Conservation (phyloP, 2,797 vertebrate species). For the Sardinella longiceps region DNA sequence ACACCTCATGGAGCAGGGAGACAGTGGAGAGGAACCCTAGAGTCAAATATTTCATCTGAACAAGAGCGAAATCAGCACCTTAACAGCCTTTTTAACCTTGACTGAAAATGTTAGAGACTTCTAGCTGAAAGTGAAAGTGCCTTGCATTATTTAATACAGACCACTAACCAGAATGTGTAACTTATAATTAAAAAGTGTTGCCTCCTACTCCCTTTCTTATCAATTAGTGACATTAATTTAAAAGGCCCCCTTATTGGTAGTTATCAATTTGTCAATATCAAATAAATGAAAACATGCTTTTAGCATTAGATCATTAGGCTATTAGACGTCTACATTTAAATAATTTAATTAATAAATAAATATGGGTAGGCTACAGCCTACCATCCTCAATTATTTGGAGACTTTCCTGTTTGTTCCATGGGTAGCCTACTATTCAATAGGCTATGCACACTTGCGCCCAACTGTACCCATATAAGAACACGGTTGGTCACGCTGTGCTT, state of each 20-base stretch:
- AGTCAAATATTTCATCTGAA: not conserved
- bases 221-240: not conserved
- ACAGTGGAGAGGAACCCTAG: not conserved
- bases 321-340: too few relatives aligned
- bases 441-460: too few relatives aligned
- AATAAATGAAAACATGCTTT: too few relatives aligned
- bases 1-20: not conserved
- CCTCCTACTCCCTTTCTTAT: not conserved
- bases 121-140: not conserved
- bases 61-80: not conserved
- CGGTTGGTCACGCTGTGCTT: too few relatives aligned
- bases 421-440: too few relatives aligned
- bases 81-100: not conserved
- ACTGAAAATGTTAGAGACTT: not conserved
- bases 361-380: too few relatives aligned
- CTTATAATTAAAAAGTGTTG: not conserved
- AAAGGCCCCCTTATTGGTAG: not conserved
- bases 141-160: not conserved
- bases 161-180: not conserved
- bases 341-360: too few relatives aligned
- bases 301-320: too few relatives aligned
- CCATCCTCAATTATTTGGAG: too few relatives aligned
- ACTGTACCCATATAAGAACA: too few relatives aligned
- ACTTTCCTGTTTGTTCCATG: too few relatives aligned
- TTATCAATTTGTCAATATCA: too few relatives aligned